phyloP scores from a whole-genome alignment of 2,797 vertebrate species.

The Scyliorhinus canicula region DNA sequence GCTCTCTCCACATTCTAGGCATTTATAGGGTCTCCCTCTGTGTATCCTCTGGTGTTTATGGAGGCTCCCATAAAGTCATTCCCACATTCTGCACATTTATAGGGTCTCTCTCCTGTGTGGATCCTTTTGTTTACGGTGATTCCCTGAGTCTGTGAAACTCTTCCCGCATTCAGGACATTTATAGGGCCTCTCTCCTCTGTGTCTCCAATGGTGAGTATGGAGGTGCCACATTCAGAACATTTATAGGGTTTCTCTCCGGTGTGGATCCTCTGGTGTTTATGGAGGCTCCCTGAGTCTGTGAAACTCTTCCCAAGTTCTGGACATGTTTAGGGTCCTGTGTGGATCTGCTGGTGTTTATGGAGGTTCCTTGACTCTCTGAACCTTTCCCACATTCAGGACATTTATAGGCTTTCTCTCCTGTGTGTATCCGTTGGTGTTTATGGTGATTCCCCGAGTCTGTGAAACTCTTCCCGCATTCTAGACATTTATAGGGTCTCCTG shows the following conservation, averaged over 20 bases:
- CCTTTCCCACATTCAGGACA: background rate
- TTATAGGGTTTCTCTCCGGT: background rate
- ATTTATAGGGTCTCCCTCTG: slow-evolving; percentile 15
- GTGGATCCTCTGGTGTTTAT: too few species aligned
- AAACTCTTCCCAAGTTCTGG: background rate
- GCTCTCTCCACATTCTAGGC: background rate
- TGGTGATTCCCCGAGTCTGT: background rate
- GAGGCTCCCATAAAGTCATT: background rate
- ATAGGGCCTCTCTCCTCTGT: background rate
- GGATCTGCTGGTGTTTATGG: background rate
- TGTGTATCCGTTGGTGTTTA: background rate
- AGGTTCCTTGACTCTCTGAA: background rate
- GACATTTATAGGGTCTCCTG: background rate
- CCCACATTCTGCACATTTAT: background rate
- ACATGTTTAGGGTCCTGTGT: slow-evolving; percentile 19
- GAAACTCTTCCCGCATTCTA: background rate
- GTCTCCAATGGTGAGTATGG: background rate
- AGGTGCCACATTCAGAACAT: background rate
- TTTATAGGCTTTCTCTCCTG: background rate
- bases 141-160: background rate
- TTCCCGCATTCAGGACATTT: background rate
- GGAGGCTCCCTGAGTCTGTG: background rate
- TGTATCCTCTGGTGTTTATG: background rate
- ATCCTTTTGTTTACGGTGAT: background rate
- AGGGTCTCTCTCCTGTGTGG: background rate